Base-by-base conservation (phyloP, 2,888 invertebrate genomes). In the Melieria crassipennis region DNA sequence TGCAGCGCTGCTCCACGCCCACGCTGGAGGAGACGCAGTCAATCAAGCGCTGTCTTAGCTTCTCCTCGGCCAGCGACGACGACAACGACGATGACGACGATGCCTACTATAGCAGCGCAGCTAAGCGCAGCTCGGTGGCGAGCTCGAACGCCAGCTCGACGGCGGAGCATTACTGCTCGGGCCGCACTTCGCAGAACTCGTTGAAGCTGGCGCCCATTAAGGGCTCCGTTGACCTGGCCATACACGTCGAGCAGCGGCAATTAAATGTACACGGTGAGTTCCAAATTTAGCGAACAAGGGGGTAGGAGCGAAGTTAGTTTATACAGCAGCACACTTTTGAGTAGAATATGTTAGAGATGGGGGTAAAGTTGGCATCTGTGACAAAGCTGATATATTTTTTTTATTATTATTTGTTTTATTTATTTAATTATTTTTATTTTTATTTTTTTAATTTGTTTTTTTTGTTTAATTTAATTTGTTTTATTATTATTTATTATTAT, bases 231-330 rank as follows among this genome's bases (percentile, higher is more conserved):
- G 92, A 92, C 79, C 85, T 92, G 79, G 90, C 90, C 81, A 89
- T 91, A 72, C 86, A 88, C 56, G 88, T 88, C n/a, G 88, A 87
- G 50, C 88, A 89, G 76, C 89, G 90, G 75, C 87, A 89, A 71
- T 89, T 92, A 82, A 90, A 91, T 87, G 90, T 92, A 80, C 91
- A 91, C 88, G 91, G 92, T 92, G 88, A 91, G 91, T 90, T 82
- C 78, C 80, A 79, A 75, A 48, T 73, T 75, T 72, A 71, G 73
- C 68, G 50, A 47, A 52, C 11, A 45, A 6, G 61, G 50, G 58
- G 5, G 46, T 46, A 45, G 30, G 42, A 46, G 11, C 10, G 9
- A 46, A 47, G 9, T 30, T 56, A 30, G 30, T 30, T 30, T 30
- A 30, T 30, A 30, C 1, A 30, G 30, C 30, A 30, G 30, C 30